phyloP scores from a whole-genome alignment of 2,888 invertebrate species.

The Rhodophaea formosa region DNA sequence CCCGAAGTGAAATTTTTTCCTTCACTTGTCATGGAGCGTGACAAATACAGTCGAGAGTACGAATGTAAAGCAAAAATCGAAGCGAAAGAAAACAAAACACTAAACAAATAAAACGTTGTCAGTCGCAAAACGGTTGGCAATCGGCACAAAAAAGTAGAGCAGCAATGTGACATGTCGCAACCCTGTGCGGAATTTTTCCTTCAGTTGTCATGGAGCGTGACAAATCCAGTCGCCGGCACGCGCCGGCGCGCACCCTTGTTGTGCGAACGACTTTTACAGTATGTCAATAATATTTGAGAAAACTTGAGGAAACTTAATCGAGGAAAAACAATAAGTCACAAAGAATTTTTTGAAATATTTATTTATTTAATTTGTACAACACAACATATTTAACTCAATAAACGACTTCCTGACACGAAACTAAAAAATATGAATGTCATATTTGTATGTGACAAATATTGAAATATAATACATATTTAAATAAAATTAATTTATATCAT shows the following conservation, averaged over 20 bases:
- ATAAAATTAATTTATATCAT: too few species aligned
- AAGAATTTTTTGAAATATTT: too few species aligned
- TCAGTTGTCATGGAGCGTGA: constrained; percentile 58
- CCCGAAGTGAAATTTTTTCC: constrained; percentile 45
- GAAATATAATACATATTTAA: too few species aligned
- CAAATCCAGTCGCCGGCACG: constrained; percentile 55
- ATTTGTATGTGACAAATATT: too few species aligned
- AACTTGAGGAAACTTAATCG: neutral
- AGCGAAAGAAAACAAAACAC: too few species aligned
- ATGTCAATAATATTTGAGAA: neutral
- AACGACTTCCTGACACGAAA: too few species aligned
- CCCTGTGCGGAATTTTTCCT: constrained; percentile 45
- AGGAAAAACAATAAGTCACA: too few species aligned
- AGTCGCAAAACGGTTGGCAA: neutral
- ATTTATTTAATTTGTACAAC: too few species aligned
- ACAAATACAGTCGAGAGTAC: constrained; percentile 55
- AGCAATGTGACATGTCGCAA: constrained; percentile 19
- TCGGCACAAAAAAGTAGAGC: neutral
- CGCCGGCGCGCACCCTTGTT: constrained; percentile 55
- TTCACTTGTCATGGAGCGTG: constrained; percentile 57
- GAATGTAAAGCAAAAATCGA: too few species aligned
- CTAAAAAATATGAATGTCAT: too few species aligned
- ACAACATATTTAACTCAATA: too few species aligned
- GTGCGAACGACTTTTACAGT: constrained; percentile 23
- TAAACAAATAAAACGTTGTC: too few species aligned